Conservation (phyloP, 2,113 vertebrate species). For the Halichoeres trimaculatus region DNA sequence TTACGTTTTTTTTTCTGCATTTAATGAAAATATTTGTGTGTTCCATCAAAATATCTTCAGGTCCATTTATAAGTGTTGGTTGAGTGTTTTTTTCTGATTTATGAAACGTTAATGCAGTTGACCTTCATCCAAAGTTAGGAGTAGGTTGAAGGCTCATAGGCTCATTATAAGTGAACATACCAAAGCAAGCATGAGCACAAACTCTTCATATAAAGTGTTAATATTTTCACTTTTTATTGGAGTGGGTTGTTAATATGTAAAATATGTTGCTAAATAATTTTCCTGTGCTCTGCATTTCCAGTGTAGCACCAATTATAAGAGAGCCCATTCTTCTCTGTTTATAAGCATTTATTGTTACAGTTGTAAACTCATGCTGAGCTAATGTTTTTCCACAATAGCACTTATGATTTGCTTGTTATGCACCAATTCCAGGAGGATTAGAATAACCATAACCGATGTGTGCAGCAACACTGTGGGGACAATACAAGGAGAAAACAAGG, state of each 20-base stretch:
- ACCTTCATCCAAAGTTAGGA: no score
- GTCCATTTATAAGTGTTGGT: no score
- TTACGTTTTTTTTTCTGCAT: no score
- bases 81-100: no score
- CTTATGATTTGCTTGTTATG: conserved; percentile 24
- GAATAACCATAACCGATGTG: conserved; percentile 45
- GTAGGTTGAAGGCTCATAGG: no score
- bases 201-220: neutral
- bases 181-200: neutral
- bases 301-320: conserved; percentile 13
- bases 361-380: conserved; percentile 45
- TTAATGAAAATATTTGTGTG: no score
- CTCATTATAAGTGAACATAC: neutral
- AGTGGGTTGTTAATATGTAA: neutral
- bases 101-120: no score
- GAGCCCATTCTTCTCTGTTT: conserved; percentile 18
- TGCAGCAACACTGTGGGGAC: conserved; percentile 32
- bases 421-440: conserved; percentile 56
- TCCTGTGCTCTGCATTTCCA: neutral
- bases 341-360: conserved; percentile 39
- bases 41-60: no score
- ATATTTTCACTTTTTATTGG: neutral
- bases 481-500: conserved; percentile 39
- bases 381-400: conserved; percentile 55
- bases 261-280: conserved; percentile 4